Evolutionary conservation across 2,797 vertebrate species (phyloP), one percentile per base, ranked within the genome.

Genomic region (Philypnodon macrostomus): DNA sequence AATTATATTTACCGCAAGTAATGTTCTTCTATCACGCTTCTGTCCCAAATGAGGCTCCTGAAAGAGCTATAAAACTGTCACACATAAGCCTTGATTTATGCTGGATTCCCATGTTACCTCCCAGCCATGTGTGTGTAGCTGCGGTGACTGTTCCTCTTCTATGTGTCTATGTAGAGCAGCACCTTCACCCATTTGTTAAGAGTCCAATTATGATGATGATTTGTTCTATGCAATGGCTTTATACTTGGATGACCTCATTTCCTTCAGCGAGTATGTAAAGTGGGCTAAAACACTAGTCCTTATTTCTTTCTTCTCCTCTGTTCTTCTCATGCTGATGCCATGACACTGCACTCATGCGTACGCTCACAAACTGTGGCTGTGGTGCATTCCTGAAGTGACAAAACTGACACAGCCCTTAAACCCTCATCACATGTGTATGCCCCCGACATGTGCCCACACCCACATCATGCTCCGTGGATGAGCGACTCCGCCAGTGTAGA

Each of bases 161-260:
- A n/a, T n/a, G n/a, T n/a, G n/a, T 58, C 63, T 58, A 54, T 52
- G 37, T 58, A 29, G 49, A 72, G 69, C 35, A 66, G 69, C 69
- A 77, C 70, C 69, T 79, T 76, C 68, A 73, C 72, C 74, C 66
- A 79, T 82, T 84, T 80, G 80, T 81, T 81, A 80, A 86, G 74
- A 76, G 73, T 84, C 79, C 84, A 88, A 85, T 90, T 87, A 88
- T 83, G 76, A 80, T 78, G 77, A 79, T 70, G 79, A 85, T 89
- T 88, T 83, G 80, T 81, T 86, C 78, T 27, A 60, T 56, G 62
- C 71, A 77, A 82, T 78, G 73, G 75, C 77, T 79, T 81, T 79
- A 41, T 41, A 75, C 76, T 73, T 73, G 67, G 62, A 78, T 89
- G 87, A 88, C 86, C 85, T 86, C 85, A 89, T 89, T 89, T 88